Conservation (phyloP, 2,797 vertebrate species). For the Heliangelus exortis region DNA sequence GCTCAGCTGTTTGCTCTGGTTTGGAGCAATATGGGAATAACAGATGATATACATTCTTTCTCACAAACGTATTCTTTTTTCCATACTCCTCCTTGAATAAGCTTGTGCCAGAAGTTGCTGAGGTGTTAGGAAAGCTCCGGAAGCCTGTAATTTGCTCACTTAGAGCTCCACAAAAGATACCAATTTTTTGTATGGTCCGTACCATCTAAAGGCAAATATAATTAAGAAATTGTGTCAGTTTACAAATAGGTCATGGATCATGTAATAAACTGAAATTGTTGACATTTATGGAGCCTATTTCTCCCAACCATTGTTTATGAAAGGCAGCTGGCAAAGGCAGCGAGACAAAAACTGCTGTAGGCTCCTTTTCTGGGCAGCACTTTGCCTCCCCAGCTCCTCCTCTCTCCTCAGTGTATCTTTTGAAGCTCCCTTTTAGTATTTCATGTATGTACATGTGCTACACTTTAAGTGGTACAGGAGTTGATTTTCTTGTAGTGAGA, state of each 20-base stretch:
- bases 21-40: background rate
- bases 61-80: slow-evolving; percentile 43
- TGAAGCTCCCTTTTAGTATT: slow-evolving; percentile 50
- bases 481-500: slow-evolving; percentile 50
- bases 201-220: slow-evolving; percentile 32
- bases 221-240: slow-evolving; percentile 45
- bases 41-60: slow-evolving; percentile 46
- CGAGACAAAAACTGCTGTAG: slow-evolving; percentile 59
- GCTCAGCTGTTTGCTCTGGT: background rate
- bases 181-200: slow-evolving; percentile 33
- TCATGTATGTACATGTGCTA: slow-evolving; percentile 65
- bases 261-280: slow-evolving; percentile 50
- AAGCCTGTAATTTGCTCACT: slow-evolving; percentile 50
- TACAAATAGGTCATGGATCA: slow-evolving; percentile 18
- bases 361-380: slow-evolving; percentile 49
- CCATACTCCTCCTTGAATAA: slow-evolving; percentile 12
- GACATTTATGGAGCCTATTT: slow-evolving; percentile 50
- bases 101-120: slow-evolving; percentile 20
- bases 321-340: slow-evolving; percentile 53
- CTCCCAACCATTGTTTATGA: slow-evolving; percentile 48
- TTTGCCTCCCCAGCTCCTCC: slow-evolving; percentile 33
- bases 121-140: slow-evolving; percentile 26
- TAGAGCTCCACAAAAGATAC: slow-evolving; percentile 26
- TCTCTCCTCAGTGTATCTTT: slow-evolving; percentile 12
- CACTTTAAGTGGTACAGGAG: slow-evolving; percentile 27